Percentiles rank a stretch among this genome's conserved stretches.
Conservation (phyloP, 1,140 invertebrate genomes). For the Coelopa frigida region DNA sequence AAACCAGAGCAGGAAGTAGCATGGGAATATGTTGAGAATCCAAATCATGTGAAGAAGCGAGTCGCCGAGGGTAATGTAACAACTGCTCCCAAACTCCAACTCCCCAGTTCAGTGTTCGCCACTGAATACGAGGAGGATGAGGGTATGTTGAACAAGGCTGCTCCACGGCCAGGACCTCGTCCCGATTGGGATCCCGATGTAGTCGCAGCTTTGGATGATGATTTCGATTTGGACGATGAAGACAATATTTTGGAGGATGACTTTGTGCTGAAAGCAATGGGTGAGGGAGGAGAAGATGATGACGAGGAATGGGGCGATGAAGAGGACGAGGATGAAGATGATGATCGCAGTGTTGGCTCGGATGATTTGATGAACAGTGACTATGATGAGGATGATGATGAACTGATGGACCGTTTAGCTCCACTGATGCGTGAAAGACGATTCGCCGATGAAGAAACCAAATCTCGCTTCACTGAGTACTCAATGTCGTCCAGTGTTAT, state of each 20-base stretch:
- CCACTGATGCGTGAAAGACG: conserved; percentile 48
- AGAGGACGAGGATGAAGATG: conserved; percentile 34
- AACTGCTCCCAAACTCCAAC: conserved; percentile 35
- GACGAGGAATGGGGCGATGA: conserved; percentile 49
- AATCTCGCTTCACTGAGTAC: conserved; percentile 86
- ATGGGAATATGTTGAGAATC: conserved; percentile 42
- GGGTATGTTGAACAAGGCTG: conserved; percentile 83
- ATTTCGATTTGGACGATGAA: conserved; percentile 78
- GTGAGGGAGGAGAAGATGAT: conserved; percentile 46
- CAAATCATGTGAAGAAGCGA: conserved; percentile 31
- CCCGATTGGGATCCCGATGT: conserved; percentile 89
- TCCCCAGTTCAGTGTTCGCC: conserved; percentile 88
- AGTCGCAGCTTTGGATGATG: conserved; percentile 86
- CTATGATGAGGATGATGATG: conserved; percentile 48
- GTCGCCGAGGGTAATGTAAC: conserved; percentile 12
- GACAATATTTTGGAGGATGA: conserved; percentile 84
- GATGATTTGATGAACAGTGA: conserved; percentile 41
- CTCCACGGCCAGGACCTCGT: conserved; percentile 63
- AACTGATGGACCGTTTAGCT: conserved; percentile 50
- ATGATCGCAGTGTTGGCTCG: conserved; percentile 42
- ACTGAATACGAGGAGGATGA: conserved; percentile 81
- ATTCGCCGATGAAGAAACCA: conserved; percentile 69
- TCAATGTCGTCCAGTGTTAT: conserved; percentile 92
- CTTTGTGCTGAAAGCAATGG: conserved; percentile 77
- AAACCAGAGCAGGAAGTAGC: conserved; percentile 47